phyloP scores from a whole-genome alignment of 1,140 invertebrate species.

The Anoplophora glabripennis region DNA sequence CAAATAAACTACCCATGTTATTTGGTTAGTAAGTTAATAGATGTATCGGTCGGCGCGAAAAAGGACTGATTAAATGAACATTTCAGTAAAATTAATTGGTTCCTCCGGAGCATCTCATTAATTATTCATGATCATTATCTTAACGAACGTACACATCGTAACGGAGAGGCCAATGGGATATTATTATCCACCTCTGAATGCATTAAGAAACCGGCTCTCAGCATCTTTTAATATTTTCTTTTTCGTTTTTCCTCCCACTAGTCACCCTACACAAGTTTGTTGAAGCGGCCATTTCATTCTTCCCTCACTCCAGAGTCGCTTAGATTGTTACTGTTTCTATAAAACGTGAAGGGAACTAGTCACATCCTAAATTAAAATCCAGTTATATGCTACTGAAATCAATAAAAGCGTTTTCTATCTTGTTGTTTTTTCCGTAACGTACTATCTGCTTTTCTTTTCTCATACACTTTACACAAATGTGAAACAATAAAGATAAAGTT shows the following conservation, averaged over 20 bases:
- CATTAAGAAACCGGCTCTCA: constrained; percentile 6
- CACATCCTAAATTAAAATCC: constrained; percentile 43
- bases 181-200: constrained; percentile 2
- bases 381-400: constrained; percentile 64
- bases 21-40: no score
- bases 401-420: constrained; percentile 57
- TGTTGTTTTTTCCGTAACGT: constrained; percentile 32
- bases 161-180: constrained; percentile 1
- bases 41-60: no score
- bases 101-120: no score
- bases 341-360: not conserved
- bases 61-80: no score
- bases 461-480: constrained; percentile 28
- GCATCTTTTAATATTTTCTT: constrained; percentile 1
- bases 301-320: not conserved
- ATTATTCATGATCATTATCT: not conserved
- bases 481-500: constrained; percentile 33
- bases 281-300: constrained; percentile 5
- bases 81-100: no score
- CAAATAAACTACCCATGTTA: no score
- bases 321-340: not conserved
- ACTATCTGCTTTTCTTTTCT: constrained; percentile 29
- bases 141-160: not conserved
- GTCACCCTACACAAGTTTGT: not conserved
- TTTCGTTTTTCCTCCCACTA: constrained; percentile 8